Base-by-base conservation (phyloP, 2,797 vertebrate genomes). In the Enteromius paludinosus region DNA sequence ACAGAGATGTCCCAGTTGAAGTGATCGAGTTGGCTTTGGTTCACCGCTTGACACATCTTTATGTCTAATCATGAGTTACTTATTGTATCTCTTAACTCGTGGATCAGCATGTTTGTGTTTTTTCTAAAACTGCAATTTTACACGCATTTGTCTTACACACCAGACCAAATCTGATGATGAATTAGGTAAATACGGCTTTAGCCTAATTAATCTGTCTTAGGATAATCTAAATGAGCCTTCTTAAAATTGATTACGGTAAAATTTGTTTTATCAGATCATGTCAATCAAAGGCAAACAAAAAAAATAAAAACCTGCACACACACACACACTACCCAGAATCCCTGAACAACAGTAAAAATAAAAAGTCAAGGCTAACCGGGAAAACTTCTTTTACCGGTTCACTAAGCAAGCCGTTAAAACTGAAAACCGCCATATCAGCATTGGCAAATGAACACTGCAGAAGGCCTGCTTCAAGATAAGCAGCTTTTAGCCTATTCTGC, bases 381-480 rank as follows among this genome's bases (percentile, higher is more conserved):
- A 83, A 83, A 70, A 83, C 81, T 14, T 70, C 2, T 61, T 61
- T 49, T 56, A 61, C 73, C 25, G 28, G 73, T 77, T 77, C 64
- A 77, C 52, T 83, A 65, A 83, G 73, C 81, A 77, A 77, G 65
- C 30, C 15, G 64, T 77, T 77, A 49, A 83, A 28, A 70, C 15
- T 59, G 25, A 45, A 77, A 83, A 83, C 18, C 7, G 38, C 73
- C 38, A 61, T 70, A 83, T 83, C 81, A 83, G 81, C 74, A 62
- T 43, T 33, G 81, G 76, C 90, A 88, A 74, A 86, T 68, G 70
- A 86, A 87, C 81, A 85, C 43, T 79, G 82, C 82, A 87, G 85
- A 88, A 84, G 81, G 83, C 47, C 90, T 90, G 90, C 88, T 89
- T 91, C 86, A 88, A 91, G 90, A 93, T 93, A 92, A 92, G 92